Evolutionary conservation across 2,113 vertebrate genomes (phyloP).

Genomic region (Oncorhynchus keta): DNA sequence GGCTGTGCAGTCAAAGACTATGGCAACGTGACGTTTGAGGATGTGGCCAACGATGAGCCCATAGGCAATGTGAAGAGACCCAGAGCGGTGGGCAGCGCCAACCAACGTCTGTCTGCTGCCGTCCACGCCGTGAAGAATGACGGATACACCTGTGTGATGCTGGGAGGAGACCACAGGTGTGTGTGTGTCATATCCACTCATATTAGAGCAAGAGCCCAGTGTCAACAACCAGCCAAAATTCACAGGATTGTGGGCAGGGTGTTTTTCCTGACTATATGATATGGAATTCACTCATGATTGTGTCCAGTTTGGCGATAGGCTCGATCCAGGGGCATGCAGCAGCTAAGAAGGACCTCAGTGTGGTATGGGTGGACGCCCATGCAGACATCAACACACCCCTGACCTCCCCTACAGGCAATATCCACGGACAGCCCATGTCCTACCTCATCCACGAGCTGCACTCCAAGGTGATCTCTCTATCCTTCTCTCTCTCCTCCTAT

Average conservation of each 20-base stretch:
- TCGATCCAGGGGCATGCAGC: conserved; percentile 72
- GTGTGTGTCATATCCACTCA: neutral
- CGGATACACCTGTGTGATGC: conserved; percentile 65
- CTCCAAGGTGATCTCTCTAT: conserved; percentile 47
- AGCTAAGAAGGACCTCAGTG: conserved; percentile 53
- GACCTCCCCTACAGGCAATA: conserved; percentile 68
- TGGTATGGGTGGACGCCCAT: conserved; percentile 80
- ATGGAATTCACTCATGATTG: neutral
- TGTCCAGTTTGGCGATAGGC: conserved; percentile 73
- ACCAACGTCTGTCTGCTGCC: conserved; percentile 58
- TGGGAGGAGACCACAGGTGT: conserved; percentile 80
- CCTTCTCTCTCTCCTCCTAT: neutral
- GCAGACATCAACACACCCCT: conserved; percentile 79
- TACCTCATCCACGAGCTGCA: conserved; percentile 72
- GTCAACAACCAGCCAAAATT: too few relatives aligned
- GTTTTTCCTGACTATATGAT: neutral
- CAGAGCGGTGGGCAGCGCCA: conserved; percentile 67
- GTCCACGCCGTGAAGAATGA: conserved; percentile 64
- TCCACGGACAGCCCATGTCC: conserved; percentile 75
- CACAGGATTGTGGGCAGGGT: too few relatives aligned
- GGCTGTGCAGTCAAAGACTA: conserved; percentile 76
- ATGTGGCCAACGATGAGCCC: conserved; percentile 39
- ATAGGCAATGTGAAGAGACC: conserved; percentile 43
- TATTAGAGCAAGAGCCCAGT: neutral
- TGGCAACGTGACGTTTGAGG: conserved; percentile 72